Base-by-base conservation (phyloP, 2,797 vertebrate genomes). In the Lepidocolaptes lacrymiger region DNA sequence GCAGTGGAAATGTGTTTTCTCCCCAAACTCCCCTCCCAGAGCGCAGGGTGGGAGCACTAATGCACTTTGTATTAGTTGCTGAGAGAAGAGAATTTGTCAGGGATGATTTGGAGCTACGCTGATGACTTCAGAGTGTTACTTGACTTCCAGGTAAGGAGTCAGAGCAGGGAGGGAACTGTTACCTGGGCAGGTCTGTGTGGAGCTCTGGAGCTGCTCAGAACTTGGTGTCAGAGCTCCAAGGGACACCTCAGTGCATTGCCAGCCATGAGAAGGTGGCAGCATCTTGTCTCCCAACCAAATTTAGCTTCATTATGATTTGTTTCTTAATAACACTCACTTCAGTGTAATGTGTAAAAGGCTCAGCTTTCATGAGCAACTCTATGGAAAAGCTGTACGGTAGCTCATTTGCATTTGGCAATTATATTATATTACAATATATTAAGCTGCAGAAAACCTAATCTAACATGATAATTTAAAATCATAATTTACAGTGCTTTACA, bases 351-450 rank as follows among this genome's bases (percentile, higher is more conserved):
- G 96, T 89, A 95, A 97, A 98, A 97, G 69, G 95, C 97, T 97
- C 85, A 78, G 97, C 97, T 98, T 97, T 97, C 96, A 68, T 91
- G 97, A 98, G 41, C 94, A 97, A 96, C 94, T 97, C 96, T 87
- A 81, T 87, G 95, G 93, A 96, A 97, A 93, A 96, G 91, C 95
- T 93, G 96, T 93, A 92, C 94, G 86, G 91, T 54, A 82, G 64
- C 97, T 98, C 96, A 98, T 98, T 98, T 98, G 97, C 97, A 97
- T 98, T 95, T 97, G 97, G 95, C 97, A 98, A 98, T 98, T 98
- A 98, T 97, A 95, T 97, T 98, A 95, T 86, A 96, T 96, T 97
- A 97, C 86, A 95, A 97, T 97, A 97, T 97, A 98, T 97, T 98
- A 98, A 97, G 97, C 96, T 94, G 81, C 91, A 97, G 96, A 97